phyloP scores from a whole-genome alignment of 2,797 vertebrate genomes.

The Telmatherina bonti region DNA sequence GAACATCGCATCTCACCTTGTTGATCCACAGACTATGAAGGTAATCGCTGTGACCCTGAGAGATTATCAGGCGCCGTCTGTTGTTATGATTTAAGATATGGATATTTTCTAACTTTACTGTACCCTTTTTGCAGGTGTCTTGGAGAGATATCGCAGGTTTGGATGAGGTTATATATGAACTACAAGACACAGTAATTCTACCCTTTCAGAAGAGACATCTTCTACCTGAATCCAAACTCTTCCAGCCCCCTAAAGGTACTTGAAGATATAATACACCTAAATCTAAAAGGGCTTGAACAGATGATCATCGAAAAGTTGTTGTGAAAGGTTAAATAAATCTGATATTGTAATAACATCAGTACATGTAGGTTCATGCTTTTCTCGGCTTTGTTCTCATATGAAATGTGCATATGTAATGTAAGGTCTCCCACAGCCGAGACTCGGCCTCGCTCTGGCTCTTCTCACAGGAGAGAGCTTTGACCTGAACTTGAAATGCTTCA shows the following conservation, averaged over 20 bases:
- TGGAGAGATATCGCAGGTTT: conserved; percentile 92
- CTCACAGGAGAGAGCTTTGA: too few species aligned
- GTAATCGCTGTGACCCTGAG: conserved; percentile 54
- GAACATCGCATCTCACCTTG: conserved; percentile 84
- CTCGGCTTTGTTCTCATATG: background rate
- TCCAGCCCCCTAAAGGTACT: conserved; percentile 97
- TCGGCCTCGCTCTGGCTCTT: too few species aligned
- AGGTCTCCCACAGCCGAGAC: too few species aligned
- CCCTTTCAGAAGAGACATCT: conserved; percentile 96
- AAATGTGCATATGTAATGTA: background rate
- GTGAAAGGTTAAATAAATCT: background rate
- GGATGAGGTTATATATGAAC: conserved; percentile 93
- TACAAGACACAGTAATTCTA: conserved; percentile 96
- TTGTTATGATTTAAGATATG: background rate
- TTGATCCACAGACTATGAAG: conserved; percentile 84
- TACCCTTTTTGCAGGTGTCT: conserved; percentile 74
- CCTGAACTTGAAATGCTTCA: too few species aligned
- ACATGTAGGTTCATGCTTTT: background rate
- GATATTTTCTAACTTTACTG: conserved; percentile 5
- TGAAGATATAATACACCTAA: background rate
- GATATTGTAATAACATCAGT: background rate
- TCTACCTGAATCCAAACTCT: conserved; percentile 92
- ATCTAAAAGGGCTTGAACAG: background rate
- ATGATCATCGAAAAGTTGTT: background rate
- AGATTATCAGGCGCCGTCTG: background rate